Evolutionary conservation across 2,113 vertebrate genomes (phyloP), one percentile per base, ranked within the genome.

Genomic region (Pagrus major): DNA sequence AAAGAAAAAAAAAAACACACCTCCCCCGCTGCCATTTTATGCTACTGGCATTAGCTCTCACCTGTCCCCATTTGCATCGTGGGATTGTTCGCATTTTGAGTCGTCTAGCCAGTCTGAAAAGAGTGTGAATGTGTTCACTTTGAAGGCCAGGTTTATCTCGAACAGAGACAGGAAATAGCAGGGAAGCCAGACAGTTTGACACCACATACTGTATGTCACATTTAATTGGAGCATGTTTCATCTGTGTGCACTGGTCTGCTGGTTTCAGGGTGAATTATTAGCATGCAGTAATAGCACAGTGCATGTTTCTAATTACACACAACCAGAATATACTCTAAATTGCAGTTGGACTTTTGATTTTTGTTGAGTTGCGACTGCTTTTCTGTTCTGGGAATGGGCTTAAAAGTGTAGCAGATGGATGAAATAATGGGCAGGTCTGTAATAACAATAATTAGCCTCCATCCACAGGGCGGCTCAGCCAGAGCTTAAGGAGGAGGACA

Each of bases 371-470:
- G 72, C 21, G 21, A 27, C 61, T 58, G 56, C 42, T 44, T 63
- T 76, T 72, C 60, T 66, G 55, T 70, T 71, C 25, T 12, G 59
- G 71, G 75, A 83, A 71, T 60, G 39, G 61, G 59, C 70, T 90
- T 87, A 75, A 86, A 90, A 86, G 83, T 78, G 75, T 44, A 87
- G 78, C 78, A 87, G 89, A 90, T 84, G 90, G 90, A 89, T 85
- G 88, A 87, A 94, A 87, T 91, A 93, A 92, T 91, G 81, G 78
- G 82, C 89, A 91, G 81, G 86, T 91, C 84, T 81, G 68, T 91
- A 92, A 94, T 93, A 90, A 91, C 91, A 89, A 94, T 94, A 91
- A 95, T 95, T 94, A 94, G 85, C 68, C 83, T 88, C 77, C 87
- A 81, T 90, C 76, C 87, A 81, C 88, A 71, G 71, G 66, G 80